Conservation (phyloP, 1,140 invertebrate species). For the Lutraria rhynchaena region DNA sequence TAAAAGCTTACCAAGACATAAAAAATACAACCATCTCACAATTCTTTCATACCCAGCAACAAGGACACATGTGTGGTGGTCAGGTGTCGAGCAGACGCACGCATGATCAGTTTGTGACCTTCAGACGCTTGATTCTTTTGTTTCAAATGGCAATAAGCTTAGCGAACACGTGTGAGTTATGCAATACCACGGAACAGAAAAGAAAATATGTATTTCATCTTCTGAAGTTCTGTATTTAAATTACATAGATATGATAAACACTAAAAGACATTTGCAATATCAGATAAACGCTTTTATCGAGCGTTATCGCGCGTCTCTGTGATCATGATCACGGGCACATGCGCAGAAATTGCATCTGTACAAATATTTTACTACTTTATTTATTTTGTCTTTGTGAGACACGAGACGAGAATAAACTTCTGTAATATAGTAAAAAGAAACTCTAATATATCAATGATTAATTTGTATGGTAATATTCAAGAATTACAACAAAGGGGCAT, state of each 20-base stretch:
- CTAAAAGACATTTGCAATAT: slow-evolving; percentile 34
- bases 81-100: slow-evolving; percentile 14
- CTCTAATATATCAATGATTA: no score
- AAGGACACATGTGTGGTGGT: background rate
- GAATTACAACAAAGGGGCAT: no score
- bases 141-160: background rate
- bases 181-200: slow-evolving; percentile 1
- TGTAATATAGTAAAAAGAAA: no score
- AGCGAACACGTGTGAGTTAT: slow-evolving; percentile 19
- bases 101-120: background rate
- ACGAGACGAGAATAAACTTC: no score
- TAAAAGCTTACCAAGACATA: no score
- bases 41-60: background rate
- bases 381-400: slow-evolving; percentile 16
- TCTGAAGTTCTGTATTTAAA: slow-evolving; percentile 23
- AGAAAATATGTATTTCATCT: slow-evolving; percentile 27
- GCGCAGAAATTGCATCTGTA: slow-evolving; percentile 27
- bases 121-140: slow-evolving; percentile 2
- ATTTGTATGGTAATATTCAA: no score
- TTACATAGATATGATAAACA: slow-evolving; percentile 36
- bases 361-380: background rate
- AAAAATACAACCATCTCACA: background rate
- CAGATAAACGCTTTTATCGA: slow-evolving; percentile 36
- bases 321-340: slow-evolving; percentile 30
- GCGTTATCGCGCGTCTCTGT: slow-evolving; percentile 15